phyloP scores from a whole-genome alignment of 2,797 vertebrate genomes.

The Labroides dimidiatus region DNA sequence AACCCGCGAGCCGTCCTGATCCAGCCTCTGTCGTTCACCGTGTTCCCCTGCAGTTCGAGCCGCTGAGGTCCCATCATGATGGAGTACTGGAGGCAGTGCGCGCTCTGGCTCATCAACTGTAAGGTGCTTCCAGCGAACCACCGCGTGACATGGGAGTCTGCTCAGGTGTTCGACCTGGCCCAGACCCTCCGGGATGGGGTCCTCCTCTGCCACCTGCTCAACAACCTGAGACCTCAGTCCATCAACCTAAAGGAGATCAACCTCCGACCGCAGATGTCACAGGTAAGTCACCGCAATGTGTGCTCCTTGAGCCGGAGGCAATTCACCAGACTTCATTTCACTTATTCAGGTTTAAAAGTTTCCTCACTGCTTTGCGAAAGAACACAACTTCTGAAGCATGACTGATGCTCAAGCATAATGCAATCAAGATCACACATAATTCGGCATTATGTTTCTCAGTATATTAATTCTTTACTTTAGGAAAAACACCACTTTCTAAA shows the following conservation, averaged over 20 bases:
- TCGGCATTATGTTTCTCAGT: conserved; percentile 11
- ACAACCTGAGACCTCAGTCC: conserved; percentile 91
- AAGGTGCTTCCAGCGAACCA: conserved; percentile 95
- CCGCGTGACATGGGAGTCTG: conserved; percentile 95
- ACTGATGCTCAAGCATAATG: fast-evolving
- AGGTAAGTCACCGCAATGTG: conserved; percentile 82
- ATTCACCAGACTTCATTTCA: conserved; percentile 31
- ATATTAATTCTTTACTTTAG: fast-evolving
- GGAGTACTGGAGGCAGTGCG: conserved; percentile 97
- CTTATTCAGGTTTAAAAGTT: neutral
- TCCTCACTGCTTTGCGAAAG: fast-evolving
- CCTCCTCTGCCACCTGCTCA: conserved; percentile 95
- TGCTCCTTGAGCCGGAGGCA: neutral
- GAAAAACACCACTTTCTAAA: conserved; percentile 46
- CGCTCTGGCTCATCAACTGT: conserved; percentile 94
- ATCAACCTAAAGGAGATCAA: conserved; percentile 98
- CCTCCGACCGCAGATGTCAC: conserved; percentile 96
- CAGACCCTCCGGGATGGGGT: conserved; percentile 97
- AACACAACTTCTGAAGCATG: fast-evolving
- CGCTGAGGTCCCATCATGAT: conserved; percentile 75
- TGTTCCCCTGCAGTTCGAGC: conserved; percentile 3
- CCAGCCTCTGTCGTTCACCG: neutral
- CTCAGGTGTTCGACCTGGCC: conserved; percentile 96
- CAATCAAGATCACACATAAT: fast-evolving
- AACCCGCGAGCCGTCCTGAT: conserved; percentile 14